Base-by-base conservation (phyloP, 2,888 invertebrate species). In the Troilus luridus region DNA sequence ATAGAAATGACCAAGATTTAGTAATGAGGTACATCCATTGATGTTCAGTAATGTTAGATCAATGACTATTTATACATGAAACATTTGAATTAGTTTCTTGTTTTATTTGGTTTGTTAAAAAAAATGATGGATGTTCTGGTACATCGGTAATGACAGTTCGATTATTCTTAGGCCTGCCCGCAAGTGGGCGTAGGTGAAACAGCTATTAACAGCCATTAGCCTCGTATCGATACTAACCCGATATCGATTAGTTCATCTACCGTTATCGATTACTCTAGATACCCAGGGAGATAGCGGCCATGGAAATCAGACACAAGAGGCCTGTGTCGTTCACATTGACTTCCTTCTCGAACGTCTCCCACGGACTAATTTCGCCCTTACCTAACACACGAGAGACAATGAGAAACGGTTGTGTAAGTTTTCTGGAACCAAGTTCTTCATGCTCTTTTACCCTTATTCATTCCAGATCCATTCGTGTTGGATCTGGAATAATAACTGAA, bases 311-410 rank as follows among this genome's bases (percentile, higher is more conserved):
- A 56, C n/a, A 10, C n/a, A 8, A 14, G n/a, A n/a, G 56, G 56
- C 72, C 72, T 12, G 12, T 41, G 72, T 77, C 67, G 14, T 14
- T 67, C 27, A 6, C 72, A 17, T 85, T 11, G 41, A 58, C 85
- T 85, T 85, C 85, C 85, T 85, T 56, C 56, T 12, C 2, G 56
- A 21, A 85, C 56, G 85, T 56, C 85, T 85, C 85, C 56, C 85
- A 85, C 85, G 85, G 85, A 85, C 85, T 85, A 85, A 56, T 85
- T 85, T 85, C n/a, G 19, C 10, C 11, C 85, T 85, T 85, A 85
- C 56, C 85, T 85, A 85, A 85, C 85, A 6, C 19, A 85, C 17
- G 11, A n/a, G 56, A 85, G 56, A 85, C 56, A 85, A 85, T 56
- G 85, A 54, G 81, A 21, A n/a, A 0, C 12, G 0, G 56, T 85